Percentiles rank a stretch among this genome's conserved stretches.
Conservation (phyloP, 2,888 invertebrate species). For the Parnassius apollo region DNA sequence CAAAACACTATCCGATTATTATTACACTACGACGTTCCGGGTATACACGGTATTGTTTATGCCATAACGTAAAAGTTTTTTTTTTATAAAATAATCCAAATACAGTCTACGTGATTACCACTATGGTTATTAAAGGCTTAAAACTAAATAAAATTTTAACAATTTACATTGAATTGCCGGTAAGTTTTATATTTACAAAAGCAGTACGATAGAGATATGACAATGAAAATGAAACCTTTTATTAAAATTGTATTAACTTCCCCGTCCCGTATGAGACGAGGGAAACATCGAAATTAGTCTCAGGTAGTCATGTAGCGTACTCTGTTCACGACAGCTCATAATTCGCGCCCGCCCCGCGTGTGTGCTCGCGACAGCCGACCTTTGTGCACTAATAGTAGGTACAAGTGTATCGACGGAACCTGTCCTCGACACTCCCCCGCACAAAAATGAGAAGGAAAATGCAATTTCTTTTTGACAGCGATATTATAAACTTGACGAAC, state of each 20-base stretch:
- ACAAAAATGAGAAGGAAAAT: slow-evolving; percentile 54
- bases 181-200: background rate
- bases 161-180: background rate
- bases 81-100: too few relatives aligned
- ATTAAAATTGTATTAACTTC: slow-evolving; percentile 21
- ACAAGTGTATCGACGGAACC: slow-evolving; percentile 49
- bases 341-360: slow-evolving; percentile 59
- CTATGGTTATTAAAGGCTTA: too few relatives aligned
- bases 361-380: slow-evolving; percentile 62
- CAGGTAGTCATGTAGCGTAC: slow-evolving; percentile 51
- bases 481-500: slow-evolving; percentile 44
- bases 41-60: too few relatives aligned
- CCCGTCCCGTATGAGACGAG: slow-evolving; percentile 25
- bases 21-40: slow-evolving; percentile 1
- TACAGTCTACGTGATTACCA: too few relatives aligned
- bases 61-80: too few relatives aligned
- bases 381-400: slow-evolving; percentile 71
- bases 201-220: background rate
- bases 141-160: too few relatives aligned
- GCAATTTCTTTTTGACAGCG: slow-evolving; percentile 69
- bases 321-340: slow-evolving; percentile 69
- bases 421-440: slow-evolving; percentile 52
- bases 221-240: slow-evolving; percentile 10
- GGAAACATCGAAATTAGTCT: slow-evolving; percentile 40
- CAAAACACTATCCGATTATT: slow-evolving; percentile 26